Conservation (phyloP, 2,888 invertebrate species). For the Drosophila macrospina region DNA sequence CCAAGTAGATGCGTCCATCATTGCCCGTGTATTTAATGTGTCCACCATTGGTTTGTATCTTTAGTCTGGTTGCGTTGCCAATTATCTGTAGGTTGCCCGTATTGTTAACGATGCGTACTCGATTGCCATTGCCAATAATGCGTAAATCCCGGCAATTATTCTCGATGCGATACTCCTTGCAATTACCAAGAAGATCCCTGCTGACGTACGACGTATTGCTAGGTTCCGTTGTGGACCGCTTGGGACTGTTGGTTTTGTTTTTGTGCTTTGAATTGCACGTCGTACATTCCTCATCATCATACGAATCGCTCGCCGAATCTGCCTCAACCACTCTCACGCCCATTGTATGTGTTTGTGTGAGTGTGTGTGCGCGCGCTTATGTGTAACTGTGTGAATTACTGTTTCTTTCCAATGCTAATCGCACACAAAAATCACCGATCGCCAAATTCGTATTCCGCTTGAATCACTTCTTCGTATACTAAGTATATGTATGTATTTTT, state of each 20-base stretch:
- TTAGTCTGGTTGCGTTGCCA: conserved; percentile 83
- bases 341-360: conserved; percentile 60
- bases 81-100: conserved; percentile 81
- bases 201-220: conserved; percentile 37
- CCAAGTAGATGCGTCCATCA: conserved; percentile 83
- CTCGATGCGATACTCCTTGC: conserved; percentile 83
- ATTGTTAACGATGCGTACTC: conserved; percentile 82
- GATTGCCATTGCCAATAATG: conserved; percentile 84
- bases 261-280: conserved; percentile 52
- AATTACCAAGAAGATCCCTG: conserved; percentile 83
- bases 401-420: conserved; percentile 62
- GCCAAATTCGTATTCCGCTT: conserved; percentile 31
- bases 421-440: conserved; percentile 61
- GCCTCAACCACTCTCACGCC: conserved; percentile 74
- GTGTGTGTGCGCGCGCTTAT: conserved; percentile 10
- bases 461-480: conserved; percentile 39
- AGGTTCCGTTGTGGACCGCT: conserved; percentile 29
- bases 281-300: conserved; percentile 71
- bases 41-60: conserved; percentile 82
- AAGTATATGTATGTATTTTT: conserved; percentile 10
- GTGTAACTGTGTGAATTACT: conserved; percentile 34
- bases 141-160: conserved; percentile 79
- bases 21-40: conserved; percentile 83
- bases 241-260: conserved; percentile 39
- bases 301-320: conserved; percentile 77